Evolutionary conservation across 2,888 invertebrate species (phyloP).

Genomic region (Oeneis ivallda): DNA sequence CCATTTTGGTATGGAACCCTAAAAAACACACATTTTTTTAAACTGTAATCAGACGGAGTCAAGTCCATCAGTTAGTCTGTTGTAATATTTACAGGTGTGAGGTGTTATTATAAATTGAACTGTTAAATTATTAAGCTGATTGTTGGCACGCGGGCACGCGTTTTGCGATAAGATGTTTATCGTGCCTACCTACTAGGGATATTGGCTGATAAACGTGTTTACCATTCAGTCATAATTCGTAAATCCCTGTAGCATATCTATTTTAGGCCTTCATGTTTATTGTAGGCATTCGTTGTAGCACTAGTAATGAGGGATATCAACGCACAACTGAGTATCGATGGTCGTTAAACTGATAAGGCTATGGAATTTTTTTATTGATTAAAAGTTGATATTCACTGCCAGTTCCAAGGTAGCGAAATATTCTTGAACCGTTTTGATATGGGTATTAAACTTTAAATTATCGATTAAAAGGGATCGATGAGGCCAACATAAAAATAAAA

Average conservation of each 20-base stretch:
- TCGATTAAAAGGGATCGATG: neutral
- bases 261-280: neutral
- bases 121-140: neutral
- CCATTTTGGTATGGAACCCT: no score
- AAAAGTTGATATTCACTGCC: neutral
- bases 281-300: neutral
- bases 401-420: neutral
- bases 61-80: neutral
- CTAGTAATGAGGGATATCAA: conserved; percentile 1
- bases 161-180: conserved; percentile 11
- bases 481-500: no score
- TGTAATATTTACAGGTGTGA: neutral
- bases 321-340: neutral
- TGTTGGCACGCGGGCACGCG: conserved; percentile 5
- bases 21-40: no score
- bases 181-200: neutral
- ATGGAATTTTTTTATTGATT: neutral
- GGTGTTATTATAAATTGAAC: neutral
- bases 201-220: conserved; percentile 8
- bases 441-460: neutral
- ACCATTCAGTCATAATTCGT: neutral
- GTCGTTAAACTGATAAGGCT: conserved; percentile 1
- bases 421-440: neutral
- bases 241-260: neutral
- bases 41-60: no score